Percentiles rank a stretch among this genome's conserved stretches.
phyloP scores from a whole-genome alignment of 2,888 invertebrate species.

The Peribatodes rhomboidaria region DNA sequence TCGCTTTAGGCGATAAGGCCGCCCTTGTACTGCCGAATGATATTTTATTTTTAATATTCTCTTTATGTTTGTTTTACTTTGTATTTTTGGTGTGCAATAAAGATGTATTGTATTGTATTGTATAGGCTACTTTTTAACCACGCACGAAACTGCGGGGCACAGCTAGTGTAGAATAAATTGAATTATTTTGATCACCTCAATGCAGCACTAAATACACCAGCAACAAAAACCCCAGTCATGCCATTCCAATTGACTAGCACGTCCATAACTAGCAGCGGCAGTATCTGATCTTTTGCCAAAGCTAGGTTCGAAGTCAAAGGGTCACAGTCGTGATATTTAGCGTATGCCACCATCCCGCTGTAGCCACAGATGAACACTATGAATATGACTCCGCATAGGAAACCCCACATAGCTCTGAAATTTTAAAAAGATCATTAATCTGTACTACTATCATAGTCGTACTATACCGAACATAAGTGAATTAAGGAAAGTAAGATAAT shows the following conservation, averaged over 20 bases:
- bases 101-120: no score
- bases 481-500: neutral
- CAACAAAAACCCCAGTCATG: slow-evolving; percentile 94
- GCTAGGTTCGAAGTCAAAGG: slow-evolving; percentile 90
- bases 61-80: no score
- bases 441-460: no score
- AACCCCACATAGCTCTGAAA: slow-evolving; percentile 89
- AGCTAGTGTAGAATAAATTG: no score
- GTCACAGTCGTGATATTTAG: slow-evolving; percentile 91
- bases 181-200: slow-evolving; percentile 86
- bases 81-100: no score
- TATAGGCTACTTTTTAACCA: no score
- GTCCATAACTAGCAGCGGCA: slow-evolving; percentile 95
- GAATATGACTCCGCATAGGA: slow-evolving; percentile 88
- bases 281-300: slow-evolving; percentile 91
- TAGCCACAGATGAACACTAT: slow-evolving; percentile 90
- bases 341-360: slow-evolving; percentile 91
- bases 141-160: no score
- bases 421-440: neutral
- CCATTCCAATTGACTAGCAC: slow-evolving; percentile 92
- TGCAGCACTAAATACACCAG: slow-evolving; percentile 96
- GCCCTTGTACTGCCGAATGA: no score
- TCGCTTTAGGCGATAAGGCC: no score
- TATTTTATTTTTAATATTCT: no score
- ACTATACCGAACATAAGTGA: no score